Percentiles rank a stretch among this genome's conserved stretches.
phyloP scores from a whole-genome alignment of 2,888 invertebrate genomes.

The Autographa pulchrina region DNA sequence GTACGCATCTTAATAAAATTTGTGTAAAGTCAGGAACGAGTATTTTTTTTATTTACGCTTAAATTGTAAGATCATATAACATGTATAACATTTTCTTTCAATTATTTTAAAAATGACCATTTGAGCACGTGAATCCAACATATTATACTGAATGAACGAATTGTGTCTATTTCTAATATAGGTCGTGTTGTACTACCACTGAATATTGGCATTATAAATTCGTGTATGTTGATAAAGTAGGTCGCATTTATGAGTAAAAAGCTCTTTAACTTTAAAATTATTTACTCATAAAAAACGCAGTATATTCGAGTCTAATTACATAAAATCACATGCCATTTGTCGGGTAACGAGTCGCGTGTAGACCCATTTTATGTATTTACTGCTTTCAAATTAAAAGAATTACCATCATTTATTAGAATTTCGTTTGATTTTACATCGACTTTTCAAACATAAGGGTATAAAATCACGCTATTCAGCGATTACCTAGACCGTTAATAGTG shows the following conservation, averaged over 20 bases:
- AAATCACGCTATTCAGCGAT: slow-evolving; percentile 65
- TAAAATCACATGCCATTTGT: slow-evolving; percentile 10
- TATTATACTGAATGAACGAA: too few relatives aligned
- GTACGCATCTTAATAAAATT: background rate
- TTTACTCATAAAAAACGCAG: background rate
- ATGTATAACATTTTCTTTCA: too few relatives aligned
- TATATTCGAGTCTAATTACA: slow-evolving; percentile 12
- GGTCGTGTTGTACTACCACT: too few relatives aligned
- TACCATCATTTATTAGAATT: slow-evolving; percentile 54
- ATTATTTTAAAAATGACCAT: too few relatives aligned
- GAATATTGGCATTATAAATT: background rate
- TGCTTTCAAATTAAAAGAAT: slow-evolving; percentile 48
- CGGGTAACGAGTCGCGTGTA: slow-evolving; percentile 34
- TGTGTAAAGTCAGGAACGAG: background rate
- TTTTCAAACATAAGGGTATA: slow-evolving; percentile 54
- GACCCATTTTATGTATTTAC: slow-evolving; percentile 39
- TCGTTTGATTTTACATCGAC: slow-evolving; percentile 48
- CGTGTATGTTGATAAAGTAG: background rate
- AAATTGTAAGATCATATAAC: too few relatives aligned
- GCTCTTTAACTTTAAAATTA: background rate
- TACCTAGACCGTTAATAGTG: slow-evolving; percentile 59
- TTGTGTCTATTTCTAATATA: too few relatives aligned
- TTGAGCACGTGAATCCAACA: too few relatives aligned
- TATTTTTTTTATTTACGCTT: too few relatives aligned
- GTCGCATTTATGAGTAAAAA: background rate